Percentiles rank a stretch among this genome's conserved stretches.
Conservation (phyloP, 2,888 invertebrate species). For the Himalopsyche tibetana region DNA sequence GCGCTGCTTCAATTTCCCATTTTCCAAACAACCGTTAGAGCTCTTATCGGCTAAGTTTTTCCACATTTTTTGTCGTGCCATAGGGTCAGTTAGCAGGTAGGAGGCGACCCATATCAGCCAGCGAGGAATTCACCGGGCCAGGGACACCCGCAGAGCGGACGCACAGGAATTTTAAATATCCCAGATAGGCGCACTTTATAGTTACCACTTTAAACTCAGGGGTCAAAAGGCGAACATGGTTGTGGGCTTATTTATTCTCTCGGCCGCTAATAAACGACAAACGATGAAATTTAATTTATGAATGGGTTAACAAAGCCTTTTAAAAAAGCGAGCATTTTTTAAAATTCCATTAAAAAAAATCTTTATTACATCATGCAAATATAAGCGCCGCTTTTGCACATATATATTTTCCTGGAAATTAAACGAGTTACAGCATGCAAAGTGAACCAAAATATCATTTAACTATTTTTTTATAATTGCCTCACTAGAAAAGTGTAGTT, state of each 20-base stretch:
- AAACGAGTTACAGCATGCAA: no score
- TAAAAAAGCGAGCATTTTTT: neutral
- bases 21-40: neutral
- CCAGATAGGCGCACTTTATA: constrained; percentile 58
- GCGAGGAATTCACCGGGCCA: constrained; percentile 56
- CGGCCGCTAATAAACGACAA: constrained; percentile 50
- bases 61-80: constrained; percentile 49
- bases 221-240: constrained; percentile 44
- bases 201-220: constrained; percentile 52
- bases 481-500: no score
- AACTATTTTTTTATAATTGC: no score
- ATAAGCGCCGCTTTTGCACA: no score
- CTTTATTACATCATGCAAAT: no score
- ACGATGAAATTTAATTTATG: neutral
- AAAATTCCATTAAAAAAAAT: no score
- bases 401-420: no score
- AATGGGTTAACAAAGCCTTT: neutral
- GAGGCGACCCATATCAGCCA: constrained; percentile 58
- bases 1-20: neutral
- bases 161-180: constrained; percentile 61
- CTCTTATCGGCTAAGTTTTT: neutral
- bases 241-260: constrained; percentile 51
- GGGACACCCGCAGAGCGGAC: constrained; percentile 47
- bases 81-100: constrained; percentile 47
- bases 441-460: no score